Conservation (phyloP, 2,888 invertebrate species). For the Nowickia ferox region DNA sequence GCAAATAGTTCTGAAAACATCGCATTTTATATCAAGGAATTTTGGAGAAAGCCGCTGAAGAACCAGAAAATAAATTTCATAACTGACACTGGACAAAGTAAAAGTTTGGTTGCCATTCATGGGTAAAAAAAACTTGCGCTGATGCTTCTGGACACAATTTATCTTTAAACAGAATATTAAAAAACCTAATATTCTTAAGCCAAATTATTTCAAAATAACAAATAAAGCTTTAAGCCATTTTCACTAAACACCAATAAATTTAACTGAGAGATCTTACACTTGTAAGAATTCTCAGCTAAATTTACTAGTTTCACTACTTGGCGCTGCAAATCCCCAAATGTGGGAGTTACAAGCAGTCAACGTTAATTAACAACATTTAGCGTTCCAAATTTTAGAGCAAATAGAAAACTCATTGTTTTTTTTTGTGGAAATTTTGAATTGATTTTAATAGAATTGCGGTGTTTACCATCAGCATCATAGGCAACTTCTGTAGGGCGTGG, state of each 20-base stretch:
- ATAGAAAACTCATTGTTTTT: not conserved
- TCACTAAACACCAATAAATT: constrained; percentile 5
- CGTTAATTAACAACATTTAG: constrained; percentile 50
- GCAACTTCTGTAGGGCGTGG: constrained; percentile 89
- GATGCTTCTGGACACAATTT: constrained; percentile 73
- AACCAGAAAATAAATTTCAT: not conserved
- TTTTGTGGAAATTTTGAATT: constrained; percentile 4
- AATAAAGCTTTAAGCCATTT: constrained; percentile 54
- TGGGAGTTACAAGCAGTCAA: not conserved
- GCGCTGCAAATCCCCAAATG: not conserved
- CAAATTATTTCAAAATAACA: constrained; percentile 32
- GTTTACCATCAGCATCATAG: constrained; percentile 89
- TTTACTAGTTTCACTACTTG: constrained; percentile 19
- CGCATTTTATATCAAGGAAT: constrained; percentile 35
- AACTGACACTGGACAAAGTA: constrained; percentile 5
- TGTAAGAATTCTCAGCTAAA: not conserved
- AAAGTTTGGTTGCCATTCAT: constrained; percentile 43
- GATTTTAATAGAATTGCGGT: constrained; percentile 33
- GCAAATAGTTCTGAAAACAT: not conserved
- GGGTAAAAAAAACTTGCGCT: constrained; percentile 55
- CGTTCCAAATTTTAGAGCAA: constrained; percentile 56
- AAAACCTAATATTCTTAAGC: constrained; percentile 24
- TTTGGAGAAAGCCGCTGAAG: not conserved
- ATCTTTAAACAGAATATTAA: not conserved
- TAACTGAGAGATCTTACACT: not conserved